A percentile compares a stretch with the other conserved stretches of the same genome.
Evolutionary conservation across 2,113 vertebrate genomes (phyloP).

Genomic region (Chamaetylas fuelleborni): DNA sequence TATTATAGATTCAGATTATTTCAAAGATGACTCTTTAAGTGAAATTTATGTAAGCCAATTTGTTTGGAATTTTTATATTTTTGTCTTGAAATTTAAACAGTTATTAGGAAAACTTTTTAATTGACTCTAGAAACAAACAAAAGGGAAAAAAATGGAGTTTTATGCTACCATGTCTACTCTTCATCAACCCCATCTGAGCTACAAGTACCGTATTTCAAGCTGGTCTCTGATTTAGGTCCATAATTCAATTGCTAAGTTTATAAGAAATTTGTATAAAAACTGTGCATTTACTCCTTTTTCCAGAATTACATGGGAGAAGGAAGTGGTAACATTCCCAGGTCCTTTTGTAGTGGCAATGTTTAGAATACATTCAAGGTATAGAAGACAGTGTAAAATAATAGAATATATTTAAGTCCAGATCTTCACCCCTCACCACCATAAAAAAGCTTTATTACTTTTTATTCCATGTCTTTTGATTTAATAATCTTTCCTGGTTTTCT

Average conservation of each 20-base stretch:
- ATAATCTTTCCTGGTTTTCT: background rate
- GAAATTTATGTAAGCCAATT: background rate
- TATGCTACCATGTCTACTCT: background rate
- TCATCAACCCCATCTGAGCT: background rate
- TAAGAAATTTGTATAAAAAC: background rate
- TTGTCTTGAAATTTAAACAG: background rate
- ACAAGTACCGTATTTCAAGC: background rate
- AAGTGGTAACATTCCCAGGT: background rate
- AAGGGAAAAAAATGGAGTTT: background rate
- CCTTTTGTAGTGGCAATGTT: background rate
- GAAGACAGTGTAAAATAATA: background rate
- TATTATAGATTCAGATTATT: background rate
- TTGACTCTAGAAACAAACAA: background rate
- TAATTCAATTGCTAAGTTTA: background rate
- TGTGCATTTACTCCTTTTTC: background rate
- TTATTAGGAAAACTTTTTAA: background rate
- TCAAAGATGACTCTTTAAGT: background rate
- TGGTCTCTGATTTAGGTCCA: background rate
- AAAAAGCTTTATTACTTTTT: background rate
- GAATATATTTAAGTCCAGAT: background rate
- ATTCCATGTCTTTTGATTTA: background rate
- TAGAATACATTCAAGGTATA: background rate
- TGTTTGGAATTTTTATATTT: background rate
- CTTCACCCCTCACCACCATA: background rate
- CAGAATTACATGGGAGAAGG: background rate